phyloP scores from a whole-genome alignment of 2,113 vertebrate genomes.

The Cnemophilus loriae region DNA sequence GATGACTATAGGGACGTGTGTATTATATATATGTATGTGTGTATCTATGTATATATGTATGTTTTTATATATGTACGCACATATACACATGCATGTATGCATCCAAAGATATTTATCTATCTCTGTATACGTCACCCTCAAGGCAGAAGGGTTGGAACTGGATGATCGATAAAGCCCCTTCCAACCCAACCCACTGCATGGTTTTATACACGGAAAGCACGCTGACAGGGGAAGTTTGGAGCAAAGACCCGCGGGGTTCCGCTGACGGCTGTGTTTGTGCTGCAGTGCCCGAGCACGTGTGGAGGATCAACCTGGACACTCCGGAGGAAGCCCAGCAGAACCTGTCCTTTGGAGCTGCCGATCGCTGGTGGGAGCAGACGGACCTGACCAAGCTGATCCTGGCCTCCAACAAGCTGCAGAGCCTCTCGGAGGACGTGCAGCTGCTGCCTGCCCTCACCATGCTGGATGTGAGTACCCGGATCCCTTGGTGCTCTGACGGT shows the following conservation, averaged over 20 bases:
- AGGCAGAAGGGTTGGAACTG: background rate
- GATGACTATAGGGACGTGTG: background rate
- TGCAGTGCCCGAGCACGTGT: conserved; percentile 87
- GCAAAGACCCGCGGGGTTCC: accelerated
- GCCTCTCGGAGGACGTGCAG: conserved; percentile 83
- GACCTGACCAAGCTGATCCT: conserved; percentile 91
- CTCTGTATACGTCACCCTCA: accelerated
- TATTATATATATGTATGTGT: accelerated
- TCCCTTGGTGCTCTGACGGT: accelerated
- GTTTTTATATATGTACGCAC: accelerated
- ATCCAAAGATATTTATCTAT: accelerated
- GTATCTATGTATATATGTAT: accelerated
- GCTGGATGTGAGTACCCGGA: conserved; percentile 80
- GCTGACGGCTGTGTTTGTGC: accelerated
- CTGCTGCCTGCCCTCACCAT: conserved; percentile 82
- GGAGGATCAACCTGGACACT: conserved; percentile 87
- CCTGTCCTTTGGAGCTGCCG: conserved; percentile 78
- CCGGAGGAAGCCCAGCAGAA: conserved; percentile 83
- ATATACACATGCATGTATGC: accelerated
- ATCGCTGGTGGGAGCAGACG: conserved; percentile 96
- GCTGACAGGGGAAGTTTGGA: accelerated
- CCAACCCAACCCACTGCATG: accelerated
- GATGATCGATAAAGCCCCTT: background rate
- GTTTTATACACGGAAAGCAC: accelerated
- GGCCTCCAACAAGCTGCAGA: conserved; percentile 88